Evolutionary conservation across 1,140 invertebrate species (phyloP).

Genomic region (Hylaeus anthracinus): DNA sequence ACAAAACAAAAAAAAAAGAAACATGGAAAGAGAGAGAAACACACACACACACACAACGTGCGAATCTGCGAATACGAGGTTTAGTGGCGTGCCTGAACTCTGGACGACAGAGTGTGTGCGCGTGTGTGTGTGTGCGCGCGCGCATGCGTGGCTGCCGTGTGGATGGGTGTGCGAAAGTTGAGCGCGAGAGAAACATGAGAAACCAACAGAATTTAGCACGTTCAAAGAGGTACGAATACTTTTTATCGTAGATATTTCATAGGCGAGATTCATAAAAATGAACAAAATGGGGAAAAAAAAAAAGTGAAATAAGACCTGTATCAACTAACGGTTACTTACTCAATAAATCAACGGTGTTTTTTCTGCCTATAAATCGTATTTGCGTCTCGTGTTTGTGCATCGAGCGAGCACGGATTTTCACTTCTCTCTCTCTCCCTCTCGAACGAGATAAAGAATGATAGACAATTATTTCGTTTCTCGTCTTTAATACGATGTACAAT

Average conservation of each 20-base stretch:
- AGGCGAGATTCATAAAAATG: slow-evolving; percentile 62
- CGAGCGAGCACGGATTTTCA: slow-evolving; percentile 43
- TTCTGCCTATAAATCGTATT: slow-evolving; percentile 77
- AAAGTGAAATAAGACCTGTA: slow-evolving; percentile 76
- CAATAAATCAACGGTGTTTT: slow-evolving; percentile 79
- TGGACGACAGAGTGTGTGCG: not conserved
- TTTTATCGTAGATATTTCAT: slow-evolving; percentile 81
- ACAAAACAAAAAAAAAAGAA: too few species aligned
- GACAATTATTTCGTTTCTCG: slow-evolving; percentile 55
- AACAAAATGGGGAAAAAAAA: slow-evolving; percentile 65
- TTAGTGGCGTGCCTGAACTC: not conserved
- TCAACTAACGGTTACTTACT: slow-evolving; percentile 73
- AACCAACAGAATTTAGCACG: slow-evolving; percentile 68
- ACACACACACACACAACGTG: not conserved
- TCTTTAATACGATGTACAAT: slow-evolving; percentile 45
- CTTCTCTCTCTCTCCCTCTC: slow-evolving; percentile 28
- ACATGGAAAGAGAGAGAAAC: slow-evolving; percentile 2
- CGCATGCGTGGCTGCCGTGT: slow-evolving; percentile 20
- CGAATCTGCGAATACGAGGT: not conserved
- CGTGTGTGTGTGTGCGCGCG: not conserved
- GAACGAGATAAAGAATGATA: slow-evolving; percentile 44
- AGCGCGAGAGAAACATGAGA: slow-evolving; percentile 50
- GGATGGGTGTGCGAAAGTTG: slow-evolving; percentile 22
- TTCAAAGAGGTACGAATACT: slow-evolving; percentile 73
- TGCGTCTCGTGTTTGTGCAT: slow-evolving; percentile 70